A percentile compares a stretch with the other conserved stretches of the same genome.
Evolutionary conservation across 2,888 invertebrate genomes (phyloP).

Genomic region (Chromoteleia sp.): DNA sequence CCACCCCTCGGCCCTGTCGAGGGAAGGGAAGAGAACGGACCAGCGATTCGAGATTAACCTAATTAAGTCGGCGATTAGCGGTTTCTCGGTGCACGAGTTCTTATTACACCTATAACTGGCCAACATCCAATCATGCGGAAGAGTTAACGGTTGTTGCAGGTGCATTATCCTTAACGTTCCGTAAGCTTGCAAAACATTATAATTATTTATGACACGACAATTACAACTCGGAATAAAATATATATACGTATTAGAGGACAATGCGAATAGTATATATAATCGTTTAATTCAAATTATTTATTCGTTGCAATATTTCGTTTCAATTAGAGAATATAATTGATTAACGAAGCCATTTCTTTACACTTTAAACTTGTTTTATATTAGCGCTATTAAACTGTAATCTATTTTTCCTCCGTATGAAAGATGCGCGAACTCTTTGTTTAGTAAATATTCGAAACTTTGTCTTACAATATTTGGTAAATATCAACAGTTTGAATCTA

Average conservation of each 20-base stretch:
- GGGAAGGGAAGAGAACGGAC: conserved; percentile 41
- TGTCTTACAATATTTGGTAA: conserved; percentile 5
- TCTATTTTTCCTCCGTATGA: too few relatives aligned
- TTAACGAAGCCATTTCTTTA: too few relatives aligned
- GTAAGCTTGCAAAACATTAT: conserved; percentile 43
- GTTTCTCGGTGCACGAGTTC: conserved; percentile 68
- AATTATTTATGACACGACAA: conserved; percentile 22
- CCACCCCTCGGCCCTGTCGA: not conserved
- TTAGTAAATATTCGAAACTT: not conserved
- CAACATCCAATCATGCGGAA: conserved; percentile 63
- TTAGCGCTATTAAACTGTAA: not conserved
- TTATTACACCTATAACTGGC: conserved; percentile 69
- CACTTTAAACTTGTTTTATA: too few relatives aligned
- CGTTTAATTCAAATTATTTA: too few relatives aligned
- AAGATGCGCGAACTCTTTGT: not conserved
- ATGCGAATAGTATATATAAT: too few relatives aligned
- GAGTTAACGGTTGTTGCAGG: conserved; percentile 54
- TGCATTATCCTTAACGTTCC: conserved; percentile 55
- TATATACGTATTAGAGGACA: not conserved
- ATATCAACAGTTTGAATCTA: conserved; percentile 1
- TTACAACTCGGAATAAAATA: not conserved
- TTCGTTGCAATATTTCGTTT: too few relatives aligned
- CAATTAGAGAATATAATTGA: too few relatives aligned
- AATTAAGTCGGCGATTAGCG: conserved; percentile 79
- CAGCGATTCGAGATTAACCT: conserved; percentile 76